phyloP scores from a whole-genome alignment of 2,797 vertebrate species.

The Epinephelus awoara region DNA sequence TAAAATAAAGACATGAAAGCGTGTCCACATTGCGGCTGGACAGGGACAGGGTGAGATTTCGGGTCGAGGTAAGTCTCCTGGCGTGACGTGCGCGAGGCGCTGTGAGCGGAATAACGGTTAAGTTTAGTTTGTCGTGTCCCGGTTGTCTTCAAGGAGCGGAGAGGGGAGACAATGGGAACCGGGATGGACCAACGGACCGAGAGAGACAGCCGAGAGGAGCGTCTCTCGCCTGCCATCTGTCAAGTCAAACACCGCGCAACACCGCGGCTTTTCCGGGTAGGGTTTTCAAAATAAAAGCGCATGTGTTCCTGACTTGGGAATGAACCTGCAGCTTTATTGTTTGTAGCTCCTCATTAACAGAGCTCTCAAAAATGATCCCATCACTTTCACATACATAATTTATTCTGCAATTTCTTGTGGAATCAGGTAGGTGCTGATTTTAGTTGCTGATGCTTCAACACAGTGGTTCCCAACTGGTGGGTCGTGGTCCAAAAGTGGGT shows the following conservation, averaged over 20 bases:
- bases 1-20: constrained; percentile 4
- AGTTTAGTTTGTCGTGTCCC: constrained; percentile 55
- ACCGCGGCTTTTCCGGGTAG: neutral
- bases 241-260: constrained; percentile 50
- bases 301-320: accelerated
- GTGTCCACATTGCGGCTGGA: constrained; percentile 50
- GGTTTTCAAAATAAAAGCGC: constrained; percentile 63
- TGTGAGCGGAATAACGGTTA: neutral
- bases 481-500: no score
- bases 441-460: neutral
- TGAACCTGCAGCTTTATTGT: no score
- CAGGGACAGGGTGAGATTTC: constrained; percentile 21
- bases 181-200: constrained; percentile 77
- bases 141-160: constrained; percentile 64
- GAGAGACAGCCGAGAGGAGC: constrained; percentile 72
- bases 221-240: constrained; percentile 83
- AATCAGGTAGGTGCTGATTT: neutral
- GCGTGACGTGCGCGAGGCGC: neutral
- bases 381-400: neutral
- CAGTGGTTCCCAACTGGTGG: no score
- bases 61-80: constrained; percentile 50
- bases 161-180: constrained; percentile 77
- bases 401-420: neutral
- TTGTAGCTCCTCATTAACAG: no score
- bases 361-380: no score